Evolutionary conservation across 1,140 invertebrate species (phyloP).

Genomic region (Polypedilum pembai): DNA sequence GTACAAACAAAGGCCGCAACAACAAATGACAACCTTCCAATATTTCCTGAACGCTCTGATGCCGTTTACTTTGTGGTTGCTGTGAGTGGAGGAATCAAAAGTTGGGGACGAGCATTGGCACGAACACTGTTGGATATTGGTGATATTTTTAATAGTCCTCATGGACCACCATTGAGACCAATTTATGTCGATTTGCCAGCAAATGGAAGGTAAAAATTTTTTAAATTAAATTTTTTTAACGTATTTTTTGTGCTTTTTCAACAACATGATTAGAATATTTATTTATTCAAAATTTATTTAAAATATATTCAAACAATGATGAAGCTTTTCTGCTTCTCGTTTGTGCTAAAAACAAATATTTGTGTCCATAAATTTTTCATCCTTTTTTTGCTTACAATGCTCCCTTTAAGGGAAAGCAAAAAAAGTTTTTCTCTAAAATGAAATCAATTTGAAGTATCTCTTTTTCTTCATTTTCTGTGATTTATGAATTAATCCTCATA

Average conservation of each 20-base stretch:
- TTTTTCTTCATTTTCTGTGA: not conserved
- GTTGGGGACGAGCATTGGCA: slow-evolving; percentile 30
- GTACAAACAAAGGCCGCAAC: not conserved
- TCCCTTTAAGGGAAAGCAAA: not conserved
- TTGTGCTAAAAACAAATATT: slow-evolving; percentile 1
- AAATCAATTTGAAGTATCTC: too few relatives aligned
- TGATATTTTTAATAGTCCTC: slow-evolving; percentile 24
- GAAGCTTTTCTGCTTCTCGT: not conserved
- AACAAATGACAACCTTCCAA: slow-evolving; percentile 21
- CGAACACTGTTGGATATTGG: slow-evolving; percentile 30
- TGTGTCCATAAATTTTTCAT: not conserved
- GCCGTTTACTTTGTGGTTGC: slow-evolving; percentile 32
- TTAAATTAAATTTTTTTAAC: not conserved
- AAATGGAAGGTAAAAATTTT: slow-evolving; percentile 31
- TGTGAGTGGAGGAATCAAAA: slow-evolving; percentile 30
- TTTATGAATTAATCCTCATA: slow-evolving; percentile 24
- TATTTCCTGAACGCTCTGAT: slow-evolving; percentile 31
- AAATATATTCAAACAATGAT: too few relatives aligned
- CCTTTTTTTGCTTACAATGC: not conserved
- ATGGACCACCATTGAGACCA: slow-evolving; percentile 29
- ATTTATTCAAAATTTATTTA: not conserved
- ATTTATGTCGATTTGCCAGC: slow-evolving; percentile 31
- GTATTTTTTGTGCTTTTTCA: not conserved
- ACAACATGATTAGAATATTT: not conserved
- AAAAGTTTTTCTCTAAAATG: not conserved